Conservation (phyloP, 2,113 vertebrate genomes). For the Dolichallabes microphthalmus region DNA sequence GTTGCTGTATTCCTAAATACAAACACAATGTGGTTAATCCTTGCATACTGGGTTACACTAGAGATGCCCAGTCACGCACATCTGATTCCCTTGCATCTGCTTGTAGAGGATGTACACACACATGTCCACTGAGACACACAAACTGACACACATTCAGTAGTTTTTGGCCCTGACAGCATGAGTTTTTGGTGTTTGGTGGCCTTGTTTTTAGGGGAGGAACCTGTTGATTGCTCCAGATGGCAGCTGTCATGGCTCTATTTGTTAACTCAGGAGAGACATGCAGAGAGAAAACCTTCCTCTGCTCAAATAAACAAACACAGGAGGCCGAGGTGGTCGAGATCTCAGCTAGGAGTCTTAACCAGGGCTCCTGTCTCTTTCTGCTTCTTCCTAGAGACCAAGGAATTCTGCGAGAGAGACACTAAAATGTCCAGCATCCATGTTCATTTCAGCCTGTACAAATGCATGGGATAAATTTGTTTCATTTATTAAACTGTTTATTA, state of each 20-base stretch:
- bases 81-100: constrained; percentile 1
- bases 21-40: background rate
- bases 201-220: constrained; percentile 37
- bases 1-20: background rate
- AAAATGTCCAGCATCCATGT: background rate
- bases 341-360: constrained; percentile 23
- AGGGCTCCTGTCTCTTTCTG: background rate
- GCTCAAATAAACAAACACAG: constrained; percentile 68
- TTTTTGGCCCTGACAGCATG: constrained; percentile 3
- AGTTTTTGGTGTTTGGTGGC: constrained; percentile 19
- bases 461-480: background rate
- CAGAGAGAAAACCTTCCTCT: constrained; percentile 62
- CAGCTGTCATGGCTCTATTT: constrained; percentile 68
- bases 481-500: background rate
- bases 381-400: background rate
- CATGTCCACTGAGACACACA: constrained; percentile 4
- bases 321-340: constrained; percentile 54
- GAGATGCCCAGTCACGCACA: background rate
- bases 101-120: constrained; percentile 1
- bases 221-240: constrained; percentile 67
- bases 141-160: constrained; percentile 1
- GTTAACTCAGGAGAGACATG: constrained; percentile 64
- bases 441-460: background rate
- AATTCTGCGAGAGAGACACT: background rate
- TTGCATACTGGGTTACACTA: background rate